Percentiles rank a stretch among this genome's conserved stretches.
phyloP scores from a whole-genome alignment of 2,113 vertebrate genomes.

The Microtus pennsylvanicus region DNA sequence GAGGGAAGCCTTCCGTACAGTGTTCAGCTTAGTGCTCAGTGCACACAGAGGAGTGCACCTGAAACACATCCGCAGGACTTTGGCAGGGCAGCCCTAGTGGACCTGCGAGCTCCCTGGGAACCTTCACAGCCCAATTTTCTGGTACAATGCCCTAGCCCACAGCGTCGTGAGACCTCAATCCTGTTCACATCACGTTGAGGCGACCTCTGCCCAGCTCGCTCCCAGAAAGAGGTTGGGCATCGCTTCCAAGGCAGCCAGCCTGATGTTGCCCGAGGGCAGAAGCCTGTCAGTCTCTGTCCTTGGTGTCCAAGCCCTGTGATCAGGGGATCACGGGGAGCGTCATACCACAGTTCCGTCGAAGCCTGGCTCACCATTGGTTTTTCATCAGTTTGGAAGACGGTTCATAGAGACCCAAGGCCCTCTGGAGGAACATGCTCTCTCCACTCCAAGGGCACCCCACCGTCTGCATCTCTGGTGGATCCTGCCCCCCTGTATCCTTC shows the following conservation, averaged over 20 bases:
- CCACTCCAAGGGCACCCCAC: not conserved
- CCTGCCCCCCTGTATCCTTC: not conserved
- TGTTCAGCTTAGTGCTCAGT: not conserved
- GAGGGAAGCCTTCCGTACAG: not conserved
- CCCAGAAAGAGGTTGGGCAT: not conserved
- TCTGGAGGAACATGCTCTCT: not conserved
- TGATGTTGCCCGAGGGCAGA: not conserved
- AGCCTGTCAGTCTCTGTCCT: not conserved
- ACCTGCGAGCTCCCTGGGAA: no score
- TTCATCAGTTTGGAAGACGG: not conserved
- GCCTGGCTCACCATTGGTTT: not conserved
- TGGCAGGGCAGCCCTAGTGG: not conserved
- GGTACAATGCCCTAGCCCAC: not conserved
- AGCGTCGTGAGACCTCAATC: not conserved
- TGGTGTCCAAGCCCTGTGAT: rapidly evolving
- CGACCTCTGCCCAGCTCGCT: not conserved
- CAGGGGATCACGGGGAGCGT: not conserved
- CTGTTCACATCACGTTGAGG: not conserved
- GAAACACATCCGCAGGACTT: not conserved
- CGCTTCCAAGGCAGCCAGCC: not conserved
- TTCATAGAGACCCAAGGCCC: not conserved
- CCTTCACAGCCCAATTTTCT: not conserved
- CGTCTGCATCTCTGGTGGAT: not conserved
- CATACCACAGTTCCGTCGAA: not conserved
- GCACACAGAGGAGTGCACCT: not conserved